Evolutionary conservation across 2,113 vertebrate genomes (phyloP).

Genomic region (Apus apus): DNA sequence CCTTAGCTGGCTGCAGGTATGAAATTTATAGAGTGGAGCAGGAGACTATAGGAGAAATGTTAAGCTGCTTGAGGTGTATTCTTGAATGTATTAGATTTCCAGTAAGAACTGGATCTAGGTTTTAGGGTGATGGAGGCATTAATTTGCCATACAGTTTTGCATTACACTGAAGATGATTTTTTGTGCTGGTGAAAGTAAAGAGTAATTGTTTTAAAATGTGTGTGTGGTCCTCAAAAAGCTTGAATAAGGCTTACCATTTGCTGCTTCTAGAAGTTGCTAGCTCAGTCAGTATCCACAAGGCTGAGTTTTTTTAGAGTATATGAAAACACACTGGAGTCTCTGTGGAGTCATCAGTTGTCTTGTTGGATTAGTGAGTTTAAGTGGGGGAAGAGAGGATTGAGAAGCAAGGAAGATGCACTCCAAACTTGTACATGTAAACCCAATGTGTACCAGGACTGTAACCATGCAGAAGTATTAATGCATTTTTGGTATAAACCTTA

Average conservation of each 20-base stretch:
- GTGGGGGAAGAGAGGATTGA: background rate
- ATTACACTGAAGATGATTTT: background rate
- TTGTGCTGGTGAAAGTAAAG: background rate
- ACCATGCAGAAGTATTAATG: background rate
- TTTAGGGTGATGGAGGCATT: background rate
- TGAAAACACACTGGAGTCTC: background rate
- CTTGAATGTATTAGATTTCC: background rate
- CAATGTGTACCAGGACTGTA: background rate
- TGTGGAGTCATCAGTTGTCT: background rate
- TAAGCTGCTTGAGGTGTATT: background rate
- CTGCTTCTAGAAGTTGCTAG: background rate
- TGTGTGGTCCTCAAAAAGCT: background rate
- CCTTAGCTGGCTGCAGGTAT: background rate
- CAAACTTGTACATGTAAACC: background rate
- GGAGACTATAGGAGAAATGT: background rate
- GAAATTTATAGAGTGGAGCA: background rate
- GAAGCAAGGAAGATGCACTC: background rate
- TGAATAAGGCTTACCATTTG: background rate
- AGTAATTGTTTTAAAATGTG: background rate
- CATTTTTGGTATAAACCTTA: background rate
- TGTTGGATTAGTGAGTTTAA: background rate
- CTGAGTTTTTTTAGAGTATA: too few species aligned
- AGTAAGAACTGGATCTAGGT: background rate
- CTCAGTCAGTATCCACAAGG: background rate
- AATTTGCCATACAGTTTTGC: background rate